Conservation (phyloP, 2,113 vertebrate species). For the Varanus komodoensis region DNA sequence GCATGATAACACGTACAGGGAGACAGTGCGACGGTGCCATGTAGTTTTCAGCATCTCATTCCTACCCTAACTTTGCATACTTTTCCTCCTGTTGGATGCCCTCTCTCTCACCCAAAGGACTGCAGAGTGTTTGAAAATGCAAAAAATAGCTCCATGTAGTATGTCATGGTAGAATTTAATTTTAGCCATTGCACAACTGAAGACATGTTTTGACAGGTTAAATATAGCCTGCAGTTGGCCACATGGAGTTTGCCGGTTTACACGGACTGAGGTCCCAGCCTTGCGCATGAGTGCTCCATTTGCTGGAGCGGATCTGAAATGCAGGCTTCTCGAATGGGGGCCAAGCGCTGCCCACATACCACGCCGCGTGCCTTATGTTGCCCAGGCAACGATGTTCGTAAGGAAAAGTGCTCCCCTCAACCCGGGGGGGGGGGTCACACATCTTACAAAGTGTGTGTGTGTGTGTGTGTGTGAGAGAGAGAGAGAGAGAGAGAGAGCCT, state of each 20-base stretch:
- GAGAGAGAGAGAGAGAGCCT: too few species aligned
- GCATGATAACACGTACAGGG: too few species aligned
- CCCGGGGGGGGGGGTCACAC: not conserved
- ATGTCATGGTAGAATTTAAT: conserved; percentile 49
- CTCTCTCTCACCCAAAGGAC: conserved; percentile 33
- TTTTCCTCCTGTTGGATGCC: conserved; percentile 24
- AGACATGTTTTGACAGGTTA: conserved; percentile 30
- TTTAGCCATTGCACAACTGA: conserved; percentile 12
- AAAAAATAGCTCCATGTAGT: conserved; percentile 38
- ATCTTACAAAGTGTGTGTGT: too few species aligned
- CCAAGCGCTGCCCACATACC: not conserved
- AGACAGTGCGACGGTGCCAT: not conserved
- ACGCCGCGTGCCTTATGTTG: not conserved
- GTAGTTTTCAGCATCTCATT: conserved; percentile 42
- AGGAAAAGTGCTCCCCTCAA: not conserved
- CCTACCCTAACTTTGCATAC: conserved; percentile 22
- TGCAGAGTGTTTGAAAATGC: too few species aligned
- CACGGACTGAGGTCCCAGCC: not conserved
- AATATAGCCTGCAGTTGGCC: conserved; percentile 8
- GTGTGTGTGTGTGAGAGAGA: not conserved
- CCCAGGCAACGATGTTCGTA: not conserved
- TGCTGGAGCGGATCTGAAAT: not conserved
- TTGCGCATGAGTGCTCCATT: not conserved
- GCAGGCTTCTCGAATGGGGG: not conserved
- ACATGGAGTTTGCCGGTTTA: not conserved